Percentiles rank a stretch among this genome's conserved stretches.
Conservation (phyloP, 2,113 vertebrate species). For the Phaethon lepturus region DNA sequence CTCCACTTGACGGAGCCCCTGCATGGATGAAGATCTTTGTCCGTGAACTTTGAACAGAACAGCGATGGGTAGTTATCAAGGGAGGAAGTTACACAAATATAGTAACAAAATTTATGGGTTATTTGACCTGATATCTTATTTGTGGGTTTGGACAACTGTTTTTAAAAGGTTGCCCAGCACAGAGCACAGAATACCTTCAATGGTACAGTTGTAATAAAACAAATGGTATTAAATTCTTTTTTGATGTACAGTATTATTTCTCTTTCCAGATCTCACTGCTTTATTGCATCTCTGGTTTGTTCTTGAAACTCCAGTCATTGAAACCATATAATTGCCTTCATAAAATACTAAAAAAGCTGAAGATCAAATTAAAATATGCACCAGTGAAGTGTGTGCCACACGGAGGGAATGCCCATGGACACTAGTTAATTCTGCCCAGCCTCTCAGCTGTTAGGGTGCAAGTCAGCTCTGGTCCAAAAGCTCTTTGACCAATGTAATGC, state of each 20-base stretch:
- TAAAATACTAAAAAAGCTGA: neutral
- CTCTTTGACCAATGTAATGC: neutral
- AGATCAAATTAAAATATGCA: neutral
- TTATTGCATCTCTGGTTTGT: neutral
- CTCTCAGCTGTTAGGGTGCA: neutral
- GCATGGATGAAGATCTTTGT: neutral
- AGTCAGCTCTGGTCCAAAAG: neutral
- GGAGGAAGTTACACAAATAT: neutral
- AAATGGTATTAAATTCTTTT: neutral
- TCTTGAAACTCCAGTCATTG: neutral
- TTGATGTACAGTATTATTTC: neutral
- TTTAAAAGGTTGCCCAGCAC: neutral
- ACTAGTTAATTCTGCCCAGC: neutral
- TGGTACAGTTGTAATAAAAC: neutral
- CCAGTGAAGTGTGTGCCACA: fast-evolving
- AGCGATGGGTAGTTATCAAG: neutral
- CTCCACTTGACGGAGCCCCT: neutral
- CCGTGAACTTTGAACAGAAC: neutral
- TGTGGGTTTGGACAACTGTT: neutral
- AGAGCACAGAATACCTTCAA: neutral
- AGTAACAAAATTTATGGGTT: neutral
- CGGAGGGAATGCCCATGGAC: neutral
- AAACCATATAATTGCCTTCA: neutral
- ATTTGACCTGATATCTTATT: neutral
- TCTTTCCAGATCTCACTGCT: neutral